Percentiles rank a stretch among this genome's conserved stretches.
These are phyloP conservation scores for Misgurnus anguillicaudatus DNA, from an alignment of 2,113 vertebrate species.

Conservation along the genomic window DNA sequence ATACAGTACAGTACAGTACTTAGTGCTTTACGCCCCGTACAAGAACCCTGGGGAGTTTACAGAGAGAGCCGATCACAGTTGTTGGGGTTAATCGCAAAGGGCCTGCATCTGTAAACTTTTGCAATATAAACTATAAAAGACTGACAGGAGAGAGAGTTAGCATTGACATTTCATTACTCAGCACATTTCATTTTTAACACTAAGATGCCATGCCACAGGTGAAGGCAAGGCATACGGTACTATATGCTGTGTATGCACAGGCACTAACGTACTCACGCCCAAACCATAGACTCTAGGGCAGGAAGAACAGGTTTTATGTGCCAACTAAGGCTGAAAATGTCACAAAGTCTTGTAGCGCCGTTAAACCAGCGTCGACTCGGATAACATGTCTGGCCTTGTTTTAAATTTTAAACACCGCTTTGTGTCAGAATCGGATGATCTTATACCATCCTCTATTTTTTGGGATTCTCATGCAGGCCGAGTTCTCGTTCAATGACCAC, in stretches of 20 bases:
- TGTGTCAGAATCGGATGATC: constrained; percentile 22
- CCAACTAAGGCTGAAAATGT: constrained; percentile 33
- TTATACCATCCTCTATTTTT: constrained; percentile 1
- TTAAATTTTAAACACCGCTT: constrained; percentile 45
- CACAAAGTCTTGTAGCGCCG: constrained; percentile 34
- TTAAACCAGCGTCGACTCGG: constrained; percentile 45
- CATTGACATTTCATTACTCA: constrained; percentile 44
- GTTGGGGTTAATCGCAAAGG: not conserved
- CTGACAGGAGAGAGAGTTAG: constrained; percentile 38
- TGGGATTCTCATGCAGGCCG: not conserved
- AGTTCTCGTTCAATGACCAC: not conserved
- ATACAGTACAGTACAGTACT: no score
- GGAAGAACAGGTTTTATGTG: constrained; percentile 45
- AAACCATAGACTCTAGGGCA: constrained; percentile 16
- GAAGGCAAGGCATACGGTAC: constrained; percentile 14
- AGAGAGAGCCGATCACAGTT: not conserved
- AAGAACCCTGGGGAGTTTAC: constrained; percentile 25
- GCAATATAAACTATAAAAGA: constrained; percentile 37
- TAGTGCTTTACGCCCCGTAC: no score
- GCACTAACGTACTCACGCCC: not conserved
- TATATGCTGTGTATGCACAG: not conserved
- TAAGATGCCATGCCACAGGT: constrained; percentile 20
- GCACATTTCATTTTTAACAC: constrained; percentile 15
- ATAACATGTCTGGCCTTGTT: constrained; percentile 44
- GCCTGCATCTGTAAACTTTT: constrained; percentile 48